Evolutionary conservation across 2,888 invertebrate genomes (phyloP).

Genomic region (Conus canariensis): DNA sequence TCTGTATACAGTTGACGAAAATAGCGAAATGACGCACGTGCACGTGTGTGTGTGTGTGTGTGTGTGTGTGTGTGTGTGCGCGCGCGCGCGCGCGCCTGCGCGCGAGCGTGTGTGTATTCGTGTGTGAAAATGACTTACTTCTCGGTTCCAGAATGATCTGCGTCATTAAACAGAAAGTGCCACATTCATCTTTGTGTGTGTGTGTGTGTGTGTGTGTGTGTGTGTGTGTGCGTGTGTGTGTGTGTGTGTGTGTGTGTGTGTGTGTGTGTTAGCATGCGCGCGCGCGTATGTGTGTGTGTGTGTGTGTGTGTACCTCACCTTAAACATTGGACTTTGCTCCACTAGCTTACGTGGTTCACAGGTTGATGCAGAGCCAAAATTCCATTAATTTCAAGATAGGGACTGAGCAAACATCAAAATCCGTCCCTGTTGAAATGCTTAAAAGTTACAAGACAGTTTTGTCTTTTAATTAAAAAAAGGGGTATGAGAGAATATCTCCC

Average conservation of each 20-base stretch:
- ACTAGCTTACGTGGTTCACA: too few species aligned
- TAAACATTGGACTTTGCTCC: not conserved
- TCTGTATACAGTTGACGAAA: too few species aligned
- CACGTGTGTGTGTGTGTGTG: not conserved
- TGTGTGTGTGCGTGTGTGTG: slow-evolving; percentile 6
- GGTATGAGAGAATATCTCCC: too few species aligned
- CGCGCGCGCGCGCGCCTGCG: not conserved
- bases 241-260: not conserved
- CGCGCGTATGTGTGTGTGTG: not conserved
- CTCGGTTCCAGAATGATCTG: not conserved
- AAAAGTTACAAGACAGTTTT: too few species aligned
- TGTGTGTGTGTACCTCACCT: not conserved
- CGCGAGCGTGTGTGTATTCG: not conserved
- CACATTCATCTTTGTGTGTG: not conserved
- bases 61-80: slow-evolving; percentile 19
- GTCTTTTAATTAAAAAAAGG: too few species aligned
- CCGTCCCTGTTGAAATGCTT: too few species aligned
- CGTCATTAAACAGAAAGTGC: too few species aligned
- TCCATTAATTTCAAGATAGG: too few species aligned
- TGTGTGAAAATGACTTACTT: not conserved
- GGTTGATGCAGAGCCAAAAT: too few species aligned
- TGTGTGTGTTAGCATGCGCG: not conserved
- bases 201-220: slow-evolving; percentile 19
- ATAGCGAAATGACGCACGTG: too few species aligned
- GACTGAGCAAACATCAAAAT: too few species aligned